Base-by-base conservation (phyloP, 2,888 invertebrate species). In the Scaptomyza flava region DNA sequence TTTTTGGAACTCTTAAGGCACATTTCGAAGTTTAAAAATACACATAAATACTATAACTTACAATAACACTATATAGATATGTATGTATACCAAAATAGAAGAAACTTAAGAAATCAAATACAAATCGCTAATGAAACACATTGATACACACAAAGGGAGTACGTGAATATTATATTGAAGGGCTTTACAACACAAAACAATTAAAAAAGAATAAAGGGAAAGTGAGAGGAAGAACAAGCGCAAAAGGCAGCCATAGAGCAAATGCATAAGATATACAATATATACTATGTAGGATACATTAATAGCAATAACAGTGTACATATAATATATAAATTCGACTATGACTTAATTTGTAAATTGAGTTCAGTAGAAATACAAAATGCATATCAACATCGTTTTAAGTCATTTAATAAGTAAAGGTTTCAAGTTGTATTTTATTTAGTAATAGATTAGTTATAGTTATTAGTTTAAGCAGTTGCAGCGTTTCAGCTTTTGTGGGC, bases 1-100 rank as follows among this genome's bases (percentile, higher is more conserved):
- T 68, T 72, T 72, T 41, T 41, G 9, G 64, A 76, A 85, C 72
- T 79, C 73, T 89, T 89, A 85, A 81, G 89, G 86, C 86, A 89
- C 88, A 89, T 87, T 81, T 87, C 56, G 75, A 76, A 81, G 72
- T 73, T 72, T 67, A 31, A 60, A 31, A 60, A 63, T 52, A 67
- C 42, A 73, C n/a, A 46, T 45, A 46, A 11, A 36, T 78, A n/a
- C n/a, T n/a, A 59, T 65, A 64, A 69, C 69, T 86, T 72, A 80
- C 54, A 65, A 58, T 68, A 68, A 70, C 58, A 65, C 48, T 34
- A 53, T 20, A 53, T 64, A 61, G 43, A 48, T 71, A 63, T 70
- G 76, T 64, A 45, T 51, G 57, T 59, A 51, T 45, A 50, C 56
- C 48, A 48, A 63, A 66, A 67, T 12, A 38, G 1, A 45, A 45